Evolutionary conservation across 1,140 invertebrate species (phyloP).

Genomic region (Zaprionus kolodkinae): DNA sequence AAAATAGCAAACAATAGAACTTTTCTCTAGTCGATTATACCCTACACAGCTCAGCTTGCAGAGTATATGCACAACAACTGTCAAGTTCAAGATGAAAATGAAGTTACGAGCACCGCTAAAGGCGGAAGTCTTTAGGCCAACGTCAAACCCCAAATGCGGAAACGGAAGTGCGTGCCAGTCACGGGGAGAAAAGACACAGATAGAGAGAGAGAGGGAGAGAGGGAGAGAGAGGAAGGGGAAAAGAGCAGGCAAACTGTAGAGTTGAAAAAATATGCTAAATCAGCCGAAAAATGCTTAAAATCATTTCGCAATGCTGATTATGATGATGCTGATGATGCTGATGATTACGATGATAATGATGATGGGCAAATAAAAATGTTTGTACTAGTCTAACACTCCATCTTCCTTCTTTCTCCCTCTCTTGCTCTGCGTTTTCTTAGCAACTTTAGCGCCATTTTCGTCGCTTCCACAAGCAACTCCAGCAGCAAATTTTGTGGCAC

Average conservation of each 20-base stretch:
- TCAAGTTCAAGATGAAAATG: constrained; percentile 52
- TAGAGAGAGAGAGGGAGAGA: too few species aligned
- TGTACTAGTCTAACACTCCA: constrained; percentile 19
- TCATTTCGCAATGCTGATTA: constrained; percentile 59
- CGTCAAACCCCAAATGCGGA: constrained; percentile 65
- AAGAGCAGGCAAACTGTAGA: constrained; percentile 28
- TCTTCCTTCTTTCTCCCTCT: constrained; percentile 2
- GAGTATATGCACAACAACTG: constrained; percentile 31
- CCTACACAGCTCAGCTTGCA: background rate
- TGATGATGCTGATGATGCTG: constrained; percentile 36
- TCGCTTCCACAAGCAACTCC: constrained; percentile 44
- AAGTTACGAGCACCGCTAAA: constrained; percentile 66
- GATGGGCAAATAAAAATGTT: constrained; percentile 19
- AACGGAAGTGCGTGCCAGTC: constrained; percentile 75
- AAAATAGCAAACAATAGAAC: too few species aligned
- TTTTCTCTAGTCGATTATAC: background rate
- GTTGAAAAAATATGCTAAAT: constrained; percentile 71
- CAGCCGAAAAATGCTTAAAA: constrained; percentile 79
- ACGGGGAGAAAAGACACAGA: background rate
- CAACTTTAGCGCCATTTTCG: constrained; percentile 67
- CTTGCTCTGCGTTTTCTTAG: constrained; percentile 55
- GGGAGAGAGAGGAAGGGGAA: constrained; percentile 18
- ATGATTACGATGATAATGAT: constrained; percentile 41
- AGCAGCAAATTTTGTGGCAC: constrained; percentile 66
- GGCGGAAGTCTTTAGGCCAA: constrained; percentile 79